A percentile compares a stretch with the other conserved stretches of the same genome.
These are phyloP conservation scores for Drosophila pachea DNA, from an alignment of 1,140 invertebrate species.

Conservation along the genomic window DNA sequence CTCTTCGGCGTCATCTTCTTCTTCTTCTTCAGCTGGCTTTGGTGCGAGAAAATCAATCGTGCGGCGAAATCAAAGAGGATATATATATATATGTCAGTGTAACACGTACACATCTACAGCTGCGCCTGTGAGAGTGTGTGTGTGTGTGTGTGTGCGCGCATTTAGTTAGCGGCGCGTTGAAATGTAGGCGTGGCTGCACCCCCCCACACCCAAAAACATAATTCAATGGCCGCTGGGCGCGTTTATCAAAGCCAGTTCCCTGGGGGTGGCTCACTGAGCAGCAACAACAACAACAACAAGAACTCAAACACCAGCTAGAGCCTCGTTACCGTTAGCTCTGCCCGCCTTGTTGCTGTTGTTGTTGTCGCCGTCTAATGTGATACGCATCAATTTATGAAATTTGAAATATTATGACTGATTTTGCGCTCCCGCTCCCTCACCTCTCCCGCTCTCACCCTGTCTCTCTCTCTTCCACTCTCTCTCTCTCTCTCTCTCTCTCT, in stretches of 20 bases:
- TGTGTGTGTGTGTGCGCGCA: no score
- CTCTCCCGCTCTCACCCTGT: background rate
- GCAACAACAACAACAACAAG: conserved; percentile 13
- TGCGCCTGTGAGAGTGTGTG: no score
- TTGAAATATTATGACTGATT: conserved; percentile 77
- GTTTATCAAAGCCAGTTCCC: conserved; percentile 71
- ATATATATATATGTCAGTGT: conserved; percentile 17
- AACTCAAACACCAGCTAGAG: conserved; percentile 16
- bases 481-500: conserved; percentile 11
- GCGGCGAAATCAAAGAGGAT: conserved; percentile 59
- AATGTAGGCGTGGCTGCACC: conserved; percentile 46
- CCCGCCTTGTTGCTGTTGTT: conserved; percentile 43
- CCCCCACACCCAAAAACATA: conserved; percentile 31
- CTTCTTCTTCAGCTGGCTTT: background rate
- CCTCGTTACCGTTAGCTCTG: conserved; percentile 46
- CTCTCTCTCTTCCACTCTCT: conserved; percentile 14
- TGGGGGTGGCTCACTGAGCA: conserved; percentile 48
- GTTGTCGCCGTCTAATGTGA: conserved; percentile 61
- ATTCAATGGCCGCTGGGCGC: conserved; percentile 46
- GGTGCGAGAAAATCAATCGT: conserved; percentile 71
- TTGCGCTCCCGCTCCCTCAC: conserved; percentile 40
- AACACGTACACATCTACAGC: conserved; percentile 27
- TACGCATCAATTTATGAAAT: conserved; percentile 77
- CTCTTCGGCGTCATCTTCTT: background rate
- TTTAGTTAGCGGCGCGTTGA: conserved; percentile 50